Conservation (phyloP, 35 echinoderm and acorn worm genomes). For the Ophioderma brevispina region DNA sequence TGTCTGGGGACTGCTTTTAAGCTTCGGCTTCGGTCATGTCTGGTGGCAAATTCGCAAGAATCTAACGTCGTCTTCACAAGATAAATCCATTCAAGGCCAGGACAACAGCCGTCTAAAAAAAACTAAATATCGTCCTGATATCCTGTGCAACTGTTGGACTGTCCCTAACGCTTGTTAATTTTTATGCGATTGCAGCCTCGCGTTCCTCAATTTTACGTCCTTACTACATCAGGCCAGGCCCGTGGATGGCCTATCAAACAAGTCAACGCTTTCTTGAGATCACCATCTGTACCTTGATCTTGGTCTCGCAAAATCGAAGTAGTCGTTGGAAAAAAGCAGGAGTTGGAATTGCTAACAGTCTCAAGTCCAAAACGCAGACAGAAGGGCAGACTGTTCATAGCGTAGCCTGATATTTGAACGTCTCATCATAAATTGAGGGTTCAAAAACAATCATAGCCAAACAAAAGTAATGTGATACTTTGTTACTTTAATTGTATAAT, state of each 20-base stretch:
- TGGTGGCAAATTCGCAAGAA: conserved; percentile 49
- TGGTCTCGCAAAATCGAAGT: conserved; percentile 12
- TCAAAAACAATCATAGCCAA: too few species aligned
- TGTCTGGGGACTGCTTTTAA: conserved; percentile 37
- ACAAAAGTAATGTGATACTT: too few species aligned
- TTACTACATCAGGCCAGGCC: conserved; percentile 14
- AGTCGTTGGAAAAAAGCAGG: conserved; percentile 11
- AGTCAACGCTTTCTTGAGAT: conserved; percentile 47
- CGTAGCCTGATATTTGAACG: too few species aligned
- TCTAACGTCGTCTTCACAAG: conserved; percentile 11
- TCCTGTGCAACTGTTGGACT: conserved; percentile 29
- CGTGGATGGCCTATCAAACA: conserved; percentile 40
- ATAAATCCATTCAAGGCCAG: not conserved
- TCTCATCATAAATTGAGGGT: too few species aligned
- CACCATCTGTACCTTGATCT: conserved; percentile 27
- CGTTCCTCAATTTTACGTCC: not conserved
- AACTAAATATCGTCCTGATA: conserved; percentile 42
- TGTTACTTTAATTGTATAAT: too few species aligned
- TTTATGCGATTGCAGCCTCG: conserved; percentile 23
- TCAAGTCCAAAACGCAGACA: too few species aligned
- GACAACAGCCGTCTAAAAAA: conserved; percentile 29
- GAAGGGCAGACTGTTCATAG: too few species aligned
- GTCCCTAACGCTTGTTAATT: conserved; percentile 22
- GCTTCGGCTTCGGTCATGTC: conserved; percentile 43
- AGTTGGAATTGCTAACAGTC: not conserved